Evolutionary conservation across 2,797 vertebrate genomes (phyloP).

Genomic region (Eulemur coronatus): DNA sequence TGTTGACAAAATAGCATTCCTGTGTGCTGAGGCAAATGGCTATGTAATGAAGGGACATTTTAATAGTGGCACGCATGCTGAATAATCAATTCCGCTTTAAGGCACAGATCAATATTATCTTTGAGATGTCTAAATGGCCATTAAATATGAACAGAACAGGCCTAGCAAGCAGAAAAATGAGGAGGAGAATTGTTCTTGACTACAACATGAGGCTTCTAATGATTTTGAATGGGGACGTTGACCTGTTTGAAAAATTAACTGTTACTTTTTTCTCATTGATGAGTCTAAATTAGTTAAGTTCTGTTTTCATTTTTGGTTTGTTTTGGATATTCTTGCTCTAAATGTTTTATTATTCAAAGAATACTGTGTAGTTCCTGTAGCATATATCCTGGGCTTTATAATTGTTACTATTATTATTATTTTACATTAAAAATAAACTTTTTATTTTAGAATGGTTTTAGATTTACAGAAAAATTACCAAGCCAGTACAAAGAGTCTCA

Average conservation of each 20-base stretch:
- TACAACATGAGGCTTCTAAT: neutral
- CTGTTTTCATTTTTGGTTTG: slow-evolving; percentile 13
- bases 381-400: neutral
- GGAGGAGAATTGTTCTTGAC: slow-evolving; percentile 26
- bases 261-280: neutral
- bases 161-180: slow-evolving; percentile 57
- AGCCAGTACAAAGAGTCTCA: neutral
- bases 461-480: neutral
- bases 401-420: neutral
- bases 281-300: slow-evolving; percentile 19
- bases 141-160: slow-evolving; percentile 65
- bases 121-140: slow-evolving; percentile 68
- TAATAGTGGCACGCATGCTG: slow-evolving; percentile 59
- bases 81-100: slow-evolving; percentile 78
- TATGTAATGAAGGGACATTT: slow-evolving; percentile 72
- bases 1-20: slow-evolving; percentile 69
- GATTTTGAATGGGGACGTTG: neutral
- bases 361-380: neutral
- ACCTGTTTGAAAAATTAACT: slow-evolving; percentile 24
- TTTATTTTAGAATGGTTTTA: slow-evolving; percentile 14
- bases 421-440: neutral
- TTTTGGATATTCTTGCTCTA: neutral
- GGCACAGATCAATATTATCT: slow-evolving; percentile 57
- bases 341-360: neutral
- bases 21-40: slow-evolving; percentile 65